These are phyloP conservation scores for Catharus bicknelli DNA, from an alignment of 2,113 vertebrate genomes.

Conservation along the genomic window DNA sequence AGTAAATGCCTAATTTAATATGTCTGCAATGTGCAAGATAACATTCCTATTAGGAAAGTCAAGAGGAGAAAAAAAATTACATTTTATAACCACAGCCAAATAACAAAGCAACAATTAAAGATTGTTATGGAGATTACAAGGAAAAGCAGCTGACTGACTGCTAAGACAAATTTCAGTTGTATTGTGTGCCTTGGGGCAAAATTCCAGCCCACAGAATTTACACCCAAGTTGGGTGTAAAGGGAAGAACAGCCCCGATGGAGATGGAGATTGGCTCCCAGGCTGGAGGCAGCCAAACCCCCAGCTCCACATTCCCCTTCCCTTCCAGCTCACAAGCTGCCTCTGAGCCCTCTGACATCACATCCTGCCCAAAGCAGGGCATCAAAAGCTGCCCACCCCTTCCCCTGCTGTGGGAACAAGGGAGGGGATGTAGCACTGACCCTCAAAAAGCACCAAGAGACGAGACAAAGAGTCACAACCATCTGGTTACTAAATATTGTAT, in stretches of 20 bases:
- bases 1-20: not conserved
- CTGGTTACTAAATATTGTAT: not conserved
- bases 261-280: not conserved
- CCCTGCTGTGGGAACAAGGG: not conserved
- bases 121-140: not conserved
- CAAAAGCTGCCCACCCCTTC: not conserved
- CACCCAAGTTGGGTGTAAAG: not conserved
- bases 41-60: not conserved
- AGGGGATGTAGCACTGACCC: not conserved
- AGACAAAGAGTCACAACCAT: not conserved
- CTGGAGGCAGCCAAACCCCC: not conserved
- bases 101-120: slow-evolving; percentile 13
- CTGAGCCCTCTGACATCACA: accelerated
- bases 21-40: not conserved
- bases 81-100: not conserved
- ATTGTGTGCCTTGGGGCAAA: not conserved
- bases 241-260: not conserved
- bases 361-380: not conserved
- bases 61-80: not conserved
- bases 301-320: not conserved
- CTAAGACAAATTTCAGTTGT: not conserved
- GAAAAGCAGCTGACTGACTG: not conserved
- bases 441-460: not conserved
- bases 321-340: not conserved
- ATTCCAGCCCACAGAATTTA: not conserved